Base-by-base conservation (phyloP, 2,797 vertebrate genomes). In the Bradypus variegatus region DNA sequence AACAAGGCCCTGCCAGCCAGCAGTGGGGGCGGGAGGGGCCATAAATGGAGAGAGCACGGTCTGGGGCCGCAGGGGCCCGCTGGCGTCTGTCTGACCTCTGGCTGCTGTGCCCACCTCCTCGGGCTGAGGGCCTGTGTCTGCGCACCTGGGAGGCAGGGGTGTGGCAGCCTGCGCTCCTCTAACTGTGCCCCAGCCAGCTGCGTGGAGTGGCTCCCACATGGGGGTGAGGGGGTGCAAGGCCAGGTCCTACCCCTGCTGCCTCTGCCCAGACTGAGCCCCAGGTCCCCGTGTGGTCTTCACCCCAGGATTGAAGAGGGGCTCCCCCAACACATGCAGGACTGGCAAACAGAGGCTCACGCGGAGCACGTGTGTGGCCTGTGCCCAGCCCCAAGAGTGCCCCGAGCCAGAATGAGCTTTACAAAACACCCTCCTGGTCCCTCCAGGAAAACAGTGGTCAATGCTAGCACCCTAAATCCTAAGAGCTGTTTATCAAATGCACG, bases 21-120 rank as follows among this genome's bases (percentile, higher is more conserved):
- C 0, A 5, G 12, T 25, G 38, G 90, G 55, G 88, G 12, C 33
- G 41, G 78, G 88, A 50, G 60, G 55, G 75, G 80, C 41, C 1
- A 0, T 3, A 18, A 10, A 2, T 3, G 23, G 70, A 70, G 41
- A 2, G 23, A 70, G 5, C 38, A 1, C 8, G 2, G 25, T 75
- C 53, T 45, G 88, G 77, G 19, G 23, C 45, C 21, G 55, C 21
- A 25, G 12, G 4, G 38, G 76, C 29, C 36, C 38, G 62, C 65
- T n/a, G 23, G 38, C 27, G 1, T 79, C 21, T 76, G 31, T 64
- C 38, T 84, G 83, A 15, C 25, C 23, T 58, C 48, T 6, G 45
- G 53, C 76, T 50, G 14, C 27, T 36, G 31, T 72, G 62, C 55
- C 64, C 19, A 12, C 33, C 55, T 88, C 65, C 41, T 0, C 14